A percentile compares a stretch with the other conserved stretches of the same genome.
Evolutionary conservation across 2,888 invertebrate genomes (phyloP).

Genomic region (Drosophila siamana): DNA sequence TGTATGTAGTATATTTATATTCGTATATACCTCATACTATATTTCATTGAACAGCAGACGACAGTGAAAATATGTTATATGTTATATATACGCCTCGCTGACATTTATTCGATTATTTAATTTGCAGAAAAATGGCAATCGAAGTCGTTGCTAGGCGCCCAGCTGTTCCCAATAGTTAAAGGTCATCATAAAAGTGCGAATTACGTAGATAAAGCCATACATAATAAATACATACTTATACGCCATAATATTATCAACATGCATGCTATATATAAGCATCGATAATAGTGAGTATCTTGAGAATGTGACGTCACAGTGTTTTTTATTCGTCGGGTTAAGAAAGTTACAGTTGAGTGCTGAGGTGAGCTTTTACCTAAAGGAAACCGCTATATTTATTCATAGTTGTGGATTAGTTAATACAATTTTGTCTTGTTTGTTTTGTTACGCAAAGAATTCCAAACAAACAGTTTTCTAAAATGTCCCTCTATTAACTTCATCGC

Average conservation of each 20-base stretch:
- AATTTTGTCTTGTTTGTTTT: too few relatives aligned
- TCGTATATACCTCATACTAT: neutral
- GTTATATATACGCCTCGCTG: slow-evolving; percentile 27
- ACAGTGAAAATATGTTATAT: slow-evolving; percentile 45
- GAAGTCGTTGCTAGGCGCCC: slow-evolving; percentile 39
- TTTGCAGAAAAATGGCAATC: slow-evolving; percentile 8
- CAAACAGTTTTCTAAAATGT: neutral
- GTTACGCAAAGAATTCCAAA: too few relatives aligned
- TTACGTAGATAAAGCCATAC: slow-evolving; percentile 20
- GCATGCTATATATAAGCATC: neutral
- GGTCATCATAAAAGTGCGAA: slow-evolving; percentile 11
- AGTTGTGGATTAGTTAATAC: too few relatives aligned
- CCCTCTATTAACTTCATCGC: neutral
- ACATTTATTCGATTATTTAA: slow-evolving; percentile 53
- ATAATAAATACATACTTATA: neutral
- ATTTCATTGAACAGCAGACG: slow-evolving; percentile 41
- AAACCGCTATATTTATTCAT: too few relatives aligned
- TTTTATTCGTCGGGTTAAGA: neutral
- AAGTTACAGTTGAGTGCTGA: too few relatives aligned
- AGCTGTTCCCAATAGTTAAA: neutral
- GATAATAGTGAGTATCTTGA: neutral
- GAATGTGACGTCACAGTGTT: neutral
- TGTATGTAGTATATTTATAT: neutral
- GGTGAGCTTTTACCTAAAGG: too few relatives aligned
- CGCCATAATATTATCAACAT: neutral